phyloP scores from a whole-genome alignment of 2,113 vertebrate genomes.

The Microcebus griseorufus region DNA sequence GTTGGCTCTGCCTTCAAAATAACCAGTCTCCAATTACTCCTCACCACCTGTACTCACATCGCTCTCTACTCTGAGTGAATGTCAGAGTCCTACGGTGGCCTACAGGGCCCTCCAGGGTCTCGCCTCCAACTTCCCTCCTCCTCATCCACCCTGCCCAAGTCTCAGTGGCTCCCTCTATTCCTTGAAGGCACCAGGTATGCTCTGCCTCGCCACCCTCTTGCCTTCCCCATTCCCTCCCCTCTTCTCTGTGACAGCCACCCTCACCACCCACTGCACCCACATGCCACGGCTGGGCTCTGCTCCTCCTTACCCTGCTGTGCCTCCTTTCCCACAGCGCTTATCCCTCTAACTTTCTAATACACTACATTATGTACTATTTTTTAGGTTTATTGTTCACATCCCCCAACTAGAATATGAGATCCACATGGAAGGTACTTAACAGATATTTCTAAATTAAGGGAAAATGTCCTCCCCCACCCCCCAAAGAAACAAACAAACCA shows the following conservation, averaged over 20 bases:
- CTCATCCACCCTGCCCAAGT: neutral
- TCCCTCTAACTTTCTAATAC: neutral
- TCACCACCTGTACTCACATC: neutral
- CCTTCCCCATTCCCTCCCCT: neutral
- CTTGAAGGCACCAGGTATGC: neutral
- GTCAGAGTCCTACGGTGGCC: neutral
- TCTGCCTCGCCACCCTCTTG: neutral
- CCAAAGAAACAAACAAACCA: neutral
- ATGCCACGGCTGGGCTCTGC: no score
- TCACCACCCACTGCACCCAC: neutral
- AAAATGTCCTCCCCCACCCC: neutral
- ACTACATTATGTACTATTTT: neutral
- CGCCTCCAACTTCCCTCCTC: neutral
- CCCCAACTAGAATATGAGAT: neutral
- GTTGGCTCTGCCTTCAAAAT: neutral
- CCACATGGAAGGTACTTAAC: neutral
- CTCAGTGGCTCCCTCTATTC: neutral
- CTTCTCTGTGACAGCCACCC: neutral
- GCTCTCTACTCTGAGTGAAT: neutral
- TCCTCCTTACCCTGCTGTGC: neutral
- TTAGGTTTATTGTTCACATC: neutral
- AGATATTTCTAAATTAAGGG: slow-evolving; percentile 38
- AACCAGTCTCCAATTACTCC: neutral
- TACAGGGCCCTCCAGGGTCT: neutral
- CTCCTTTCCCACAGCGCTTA: neutral